Conservation (phyloP, 1,140 invertebrate species). For the Drosophila chauvacae region DNA sequence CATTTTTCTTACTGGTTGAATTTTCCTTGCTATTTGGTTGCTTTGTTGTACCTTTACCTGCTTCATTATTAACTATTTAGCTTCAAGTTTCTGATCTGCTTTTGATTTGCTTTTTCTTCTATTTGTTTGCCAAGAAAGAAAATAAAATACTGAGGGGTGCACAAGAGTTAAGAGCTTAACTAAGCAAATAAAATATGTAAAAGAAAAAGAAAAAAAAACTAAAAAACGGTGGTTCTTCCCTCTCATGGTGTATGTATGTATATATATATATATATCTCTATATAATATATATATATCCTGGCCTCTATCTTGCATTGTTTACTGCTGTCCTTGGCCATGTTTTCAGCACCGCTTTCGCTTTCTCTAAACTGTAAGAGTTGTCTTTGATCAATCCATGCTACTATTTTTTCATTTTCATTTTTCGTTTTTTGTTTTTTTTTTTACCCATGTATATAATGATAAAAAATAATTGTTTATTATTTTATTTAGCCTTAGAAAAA, state of each 20-base stretch:
- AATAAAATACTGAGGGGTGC: constrained; percentile 24
- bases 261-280: background rate
- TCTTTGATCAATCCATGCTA: constrained; percentile 38
- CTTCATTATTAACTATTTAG: constrained; percentile 8
- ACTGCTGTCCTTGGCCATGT: background rate
- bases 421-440: background rate
- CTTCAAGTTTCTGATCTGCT: constrained; percentile 8
- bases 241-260: background rate
- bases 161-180: background rate
- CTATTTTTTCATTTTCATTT: constrained; percentile 1
- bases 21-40: constrained; percentile 63
- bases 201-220: background rate
- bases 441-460: constrained; percentile 38
- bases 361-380: background rate
- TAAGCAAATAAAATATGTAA: too few relatives aligned
- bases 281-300: constrained; percentile 12
- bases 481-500: constrained; percentile 43
- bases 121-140: background rate
- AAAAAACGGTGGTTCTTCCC: constrained; percentile 39
- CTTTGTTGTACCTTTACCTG: constrained; percentile 43
- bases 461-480: constrained; percentile 35
- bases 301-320: constrained; percentile 26
- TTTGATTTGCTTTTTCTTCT: constrained; percentile 19
- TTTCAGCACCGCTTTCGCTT: constrained; percentile 25
- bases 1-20: constrained; percentile 40